Evolutionary conservation across 2,797 vertebrate species (phyloP).

Genomic region (Chiroxiphia lanceolata): DNA sequence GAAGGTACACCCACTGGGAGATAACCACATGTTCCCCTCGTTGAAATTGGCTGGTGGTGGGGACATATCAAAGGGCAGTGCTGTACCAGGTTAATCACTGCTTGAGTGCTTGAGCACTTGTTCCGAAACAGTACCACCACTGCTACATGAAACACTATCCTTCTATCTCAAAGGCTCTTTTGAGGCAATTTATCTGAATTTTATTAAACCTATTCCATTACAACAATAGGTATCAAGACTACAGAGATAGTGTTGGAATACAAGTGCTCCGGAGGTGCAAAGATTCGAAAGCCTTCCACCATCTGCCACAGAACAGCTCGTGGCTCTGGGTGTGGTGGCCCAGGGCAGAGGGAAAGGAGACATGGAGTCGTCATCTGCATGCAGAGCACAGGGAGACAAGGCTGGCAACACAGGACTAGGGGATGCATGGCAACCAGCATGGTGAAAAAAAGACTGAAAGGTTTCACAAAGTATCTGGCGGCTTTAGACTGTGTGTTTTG

Average conservation of each 20-base stretch:
- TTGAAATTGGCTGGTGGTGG: background rate
- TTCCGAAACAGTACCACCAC: background rate
- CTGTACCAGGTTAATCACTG: background rate
- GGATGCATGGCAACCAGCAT: background rate
- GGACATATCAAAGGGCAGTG: background rate
- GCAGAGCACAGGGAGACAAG: background rate
- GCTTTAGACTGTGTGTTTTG: background rate
- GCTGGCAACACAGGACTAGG: background rate
- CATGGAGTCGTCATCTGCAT: fast-evolving
- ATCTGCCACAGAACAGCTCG: background rate
- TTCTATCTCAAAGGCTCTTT: background rate
- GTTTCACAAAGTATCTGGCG: background rate
- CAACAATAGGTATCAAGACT: background rate
- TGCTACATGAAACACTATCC: background rate
- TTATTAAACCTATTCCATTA: background rate
- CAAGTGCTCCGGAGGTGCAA: background rate
- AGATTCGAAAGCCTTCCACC: background rate
- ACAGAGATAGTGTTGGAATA: background rate
- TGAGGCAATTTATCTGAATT: background rate
- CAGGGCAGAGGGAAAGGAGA: background rate
- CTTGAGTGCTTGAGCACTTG: background rate
- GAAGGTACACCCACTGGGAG: background rate
- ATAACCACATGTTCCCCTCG: background rate
- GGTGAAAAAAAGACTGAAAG: background rate
- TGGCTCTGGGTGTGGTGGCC: background rate